Conservation (phyloP, 2,113 vertebrate species). For the Clarias batrachus region DNA sequence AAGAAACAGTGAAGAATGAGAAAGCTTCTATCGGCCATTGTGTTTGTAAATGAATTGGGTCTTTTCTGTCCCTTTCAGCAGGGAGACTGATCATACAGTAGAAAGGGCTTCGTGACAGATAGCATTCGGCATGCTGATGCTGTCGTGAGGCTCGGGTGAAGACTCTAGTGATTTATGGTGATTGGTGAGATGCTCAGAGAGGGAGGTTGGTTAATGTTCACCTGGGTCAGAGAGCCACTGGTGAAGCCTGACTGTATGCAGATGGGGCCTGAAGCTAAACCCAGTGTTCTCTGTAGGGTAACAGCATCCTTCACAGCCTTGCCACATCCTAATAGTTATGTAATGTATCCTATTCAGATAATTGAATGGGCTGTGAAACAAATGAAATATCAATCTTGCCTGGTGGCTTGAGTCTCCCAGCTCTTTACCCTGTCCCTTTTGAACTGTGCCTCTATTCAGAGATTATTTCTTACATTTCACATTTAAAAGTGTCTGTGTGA, state of each 20-base stretch:
- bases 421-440: conserved; percentile 62
- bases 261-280: conserved; percentile 64
- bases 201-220: conserved; percentile 75
- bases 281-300: conserved; percentile 62
- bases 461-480: background rate
- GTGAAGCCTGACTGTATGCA: conserved; percentile 57
- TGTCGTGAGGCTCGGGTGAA: conserved; percentile 60
- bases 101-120: conserved; percentile 65
- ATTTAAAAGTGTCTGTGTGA: background rate
- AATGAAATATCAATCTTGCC: conserved; percentile 49
- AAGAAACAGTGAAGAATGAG: conserved; percentile 32
- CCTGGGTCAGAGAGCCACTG: conserved; percentile 57
- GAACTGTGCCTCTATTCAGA: conserved; percentile 60
- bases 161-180: conserved; percentile 73
- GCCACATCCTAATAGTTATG: conserved; percentile 49
- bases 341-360: conserved; percentile 50
- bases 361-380: conserved; percentile 32
- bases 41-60: conserved; percentile 38
- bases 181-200: conserved; percentile 65
- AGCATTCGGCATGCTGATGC: conserved; percentile 67
- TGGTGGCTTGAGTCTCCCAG: conserved; percentile 41
- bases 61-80: conserved; percentile 46
- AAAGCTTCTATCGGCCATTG: conserved; percentile 44
- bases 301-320: conserved; percentile 51
- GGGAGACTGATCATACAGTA: conserved; percentile 50